Percentiles rank a stretch among this genome's conserved stretches.
Conservation (phyloP, 2,113 vertebrate species). For the Vulpes vulpes region DNA sequence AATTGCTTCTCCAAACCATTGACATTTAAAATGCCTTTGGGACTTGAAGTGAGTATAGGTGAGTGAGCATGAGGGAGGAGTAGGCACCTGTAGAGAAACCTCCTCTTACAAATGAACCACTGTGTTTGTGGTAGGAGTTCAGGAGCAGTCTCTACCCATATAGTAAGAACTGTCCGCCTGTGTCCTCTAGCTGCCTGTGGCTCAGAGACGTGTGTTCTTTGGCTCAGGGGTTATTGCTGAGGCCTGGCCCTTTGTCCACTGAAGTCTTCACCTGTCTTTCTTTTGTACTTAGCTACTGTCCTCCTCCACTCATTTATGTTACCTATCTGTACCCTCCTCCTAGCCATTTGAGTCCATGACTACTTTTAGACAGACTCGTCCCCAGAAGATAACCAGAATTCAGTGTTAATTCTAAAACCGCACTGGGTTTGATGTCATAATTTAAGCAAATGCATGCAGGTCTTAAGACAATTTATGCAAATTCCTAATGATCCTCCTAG, state of each 20-base stretch:
- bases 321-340: neutral
- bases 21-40: neutral
- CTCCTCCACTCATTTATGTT: neutral
- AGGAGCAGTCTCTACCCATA: neutral
- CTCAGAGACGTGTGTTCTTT: constrained; percentile 40
- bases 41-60: neutral
- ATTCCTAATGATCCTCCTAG: neutral
- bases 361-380: neutral
- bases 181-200: neutral
- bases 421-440: neutral
- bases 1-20: neutral
- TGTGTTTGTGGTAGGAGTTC: neutral
- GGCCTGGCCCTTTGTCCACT: neutral
- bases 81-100: neutral
- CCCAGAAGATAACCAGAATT: constrained; percentile 34
- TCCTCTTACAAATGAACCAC: neutral
- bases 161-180: neutral
- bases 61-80: neutral
- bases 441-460: constrained; percentile 30
- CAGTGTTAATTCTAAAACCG: constrained; percentile 54
- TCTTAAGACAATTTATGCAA: constrained; percentile 55
- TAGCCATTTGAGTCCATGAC: neutral
- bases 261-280: neutral
- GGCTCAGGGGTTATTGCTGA: neutral
- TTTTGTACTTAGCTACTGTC: neutral